A percentile compares a stretch with the other conserved stretches of the same genome.
Conservation (phyloP, 2,888 invertebrate genomes). For the Cheiracanthium punctorium region DNA sequence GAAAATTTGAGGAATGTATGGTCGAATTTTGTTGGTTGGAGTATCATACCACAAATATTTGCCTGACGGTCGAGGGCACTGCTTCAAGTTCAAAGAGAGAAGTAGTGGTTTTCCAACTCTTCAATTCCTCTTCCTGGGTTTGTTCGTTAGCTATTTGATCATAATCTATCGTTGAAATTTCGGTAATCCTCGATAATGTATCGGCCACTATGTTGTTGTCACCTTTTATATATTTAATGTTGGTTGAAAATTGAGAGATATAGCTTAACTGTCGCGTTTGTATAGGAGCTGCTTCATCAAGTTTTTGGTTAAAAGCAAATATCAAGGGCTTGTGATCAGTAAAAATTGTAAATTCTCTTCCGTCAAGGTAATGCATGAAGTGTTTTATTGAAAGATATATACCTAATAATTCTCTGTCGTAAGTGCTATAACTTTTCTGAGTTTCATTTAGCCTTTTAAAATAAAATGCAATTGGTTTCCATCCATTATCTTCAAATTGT, state of each 20-base stretch:
- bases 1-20: conserved; percentile 28
- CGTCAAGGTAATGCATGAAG: too few species aligned
- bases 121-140: neutral
- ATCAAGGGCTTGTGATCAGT: too few species aligned
- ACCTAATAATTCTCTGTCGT: too few species aligned
- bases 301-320: neutral
- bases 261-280: neutral
- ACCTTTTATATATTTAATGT: neutral
- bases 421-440: too few species aligned
- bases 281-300: neutral
- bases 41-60: conserved; percentile 29
- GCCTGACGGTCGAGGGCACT: neutral
- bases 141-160: neutral
- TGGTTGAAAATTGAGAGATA: neutral
- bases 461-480: conserved; percentile 58
- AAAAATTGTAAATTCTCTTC: too few species aligned
- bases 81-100: conserved; percentile 18
- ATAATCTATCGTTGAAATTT: neutral
- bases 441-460: conserved; percentile 3
- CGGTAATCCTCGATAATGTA: neutral
- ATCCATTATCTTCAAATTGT: conserved; percentile 63
- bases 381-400: too few species aligned
- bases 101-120: neutral
- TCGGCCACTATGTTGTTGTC: neutral
- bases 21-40: neutral